A percentile compares a stretch with the other conserved stretches of the same genome.
Evolutionary conservation across 1,140 invertebrate genomes (phyloP).

Genomic region (Trinorchestia longiramus): DNA sequence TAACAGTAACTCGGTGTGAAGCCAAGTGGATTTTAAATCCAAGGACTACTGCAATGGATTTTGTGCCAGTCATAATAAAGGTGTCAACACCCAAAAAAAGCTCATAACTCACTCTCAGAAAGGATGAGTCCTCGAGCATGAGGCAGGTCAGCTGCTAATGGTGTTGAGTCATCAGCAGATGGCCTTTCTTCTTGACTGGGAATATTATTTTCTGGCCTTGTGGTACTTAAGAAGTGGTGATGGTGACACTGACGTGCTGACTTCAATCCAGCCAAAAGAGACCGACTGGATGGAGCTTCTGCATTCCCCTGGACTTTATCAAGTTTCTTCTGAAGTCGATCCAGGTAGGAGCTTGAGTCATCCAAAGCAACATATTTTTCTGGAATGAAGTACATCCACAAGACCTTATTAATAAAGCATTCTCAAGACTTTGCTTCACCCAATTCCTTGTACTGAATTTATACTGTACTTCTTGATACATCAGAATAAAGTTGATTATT

Average conservation of each 20-base stretch:
- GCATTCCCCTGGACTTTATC: slow-evolving; percentile 53
- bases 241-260: slow-evolving; percentile 9
- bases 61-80: not conserved
- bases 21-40: not conserved
- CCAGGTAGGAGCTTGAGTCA: slow-evolving; percentile 19
- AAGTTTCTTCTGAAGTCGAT: slow-evolving; percentile 68
- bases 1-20: not conserved
- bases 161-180: not conserved
- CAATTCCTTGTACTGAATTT: too few relatives aligned
- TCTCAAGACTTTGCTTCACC: not conserved
- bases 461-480: too few relatives aligned
- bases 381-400: not conserved
- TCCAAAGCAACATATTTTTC: slow-evolving; percentile 26
- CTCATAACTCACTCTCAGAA: not conserved
- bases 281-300: slow-evolving; percentile 34
- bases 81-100: not conserved
- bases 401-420: not conserved
- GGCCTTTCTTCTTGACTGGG: not conserved
- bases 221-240: not conserved
- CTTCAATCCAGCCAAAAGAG: not conserved
- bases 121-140: not conserved
- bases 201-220: not conserved
- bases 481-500: too few relatives aligned
- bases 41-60: not conserved
- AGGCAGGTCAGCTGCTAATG: not conserved